phyloP scores from a whole-genome alignment of 2,113 vertebrate species.

The Philantomba maxwellii region DNA sequence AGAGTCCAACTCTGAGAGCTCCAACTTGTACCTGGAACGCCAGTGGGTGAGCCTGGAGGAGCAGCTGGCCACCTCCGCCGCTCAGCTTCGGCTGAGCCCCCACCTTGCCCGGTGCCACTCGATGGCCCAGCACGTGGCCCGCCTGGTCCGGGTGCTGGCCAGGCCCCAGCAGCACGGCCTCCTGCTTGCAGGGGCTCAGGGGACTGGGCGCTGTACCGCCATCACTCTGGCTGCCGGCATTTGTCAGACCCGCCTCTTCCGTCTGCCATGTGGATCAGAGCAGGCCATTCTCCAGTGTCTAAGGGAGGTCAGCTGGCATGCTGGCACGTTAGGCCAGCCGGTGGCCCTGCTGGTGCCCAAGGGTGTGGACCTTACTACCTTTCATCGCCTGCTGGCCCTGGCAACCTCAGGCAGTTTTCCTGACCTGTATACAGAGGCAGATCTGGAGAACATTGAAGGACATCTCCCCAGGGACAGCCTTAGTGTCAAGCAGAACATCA shows the following conservation, averaged over 20 bases:
- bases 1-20: not conserved
- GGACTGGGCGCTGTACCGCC: conserved; percentile 82
- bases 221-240: conserved; percentile 78
- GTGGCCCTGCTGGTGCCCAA: conserved; percentile 81
- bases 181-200: conserved; percentile 71
- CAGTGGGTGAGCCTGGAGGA: conserved; percentile 65
- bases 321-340: conserved; percentile 60
- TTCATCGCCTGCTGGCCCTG: conserved; percentile 77
- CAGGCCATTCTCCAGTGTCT: conserved; percentile 76
- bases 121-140: conserved; percentile 79
- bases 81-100: conserved; percentile 49
- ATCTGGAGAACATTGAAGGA: conserved; percentile 70
- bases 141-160: conserved; percentile 78
- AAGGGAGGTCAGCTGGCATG: conserved; percentile 73
- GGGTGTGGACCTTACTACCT: conserved; percentile 49
- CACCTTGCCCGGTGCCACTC: conserved; percentile 68
- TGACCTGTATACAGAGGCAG: conserved; percentile 74
- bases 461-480: conserved; percentile 59
- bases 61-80: conserved; percentile 63
- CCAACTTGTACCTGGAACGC: conserved; percentile 75
- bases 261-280: conserved; percentile 68
- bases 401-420: conserved; percentile 79
- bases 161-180: conserved; percentile 81
- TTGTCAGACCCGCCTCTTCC: conserved; percentile 73
- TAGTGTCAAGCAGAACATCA: conserved; percentile 48